Evolutionary conservation across 2,113 vertebrate genomes (phyloP), one percentile per base, ranked within the genome.

Genomic region (Phasianus colchicus): DNA sequence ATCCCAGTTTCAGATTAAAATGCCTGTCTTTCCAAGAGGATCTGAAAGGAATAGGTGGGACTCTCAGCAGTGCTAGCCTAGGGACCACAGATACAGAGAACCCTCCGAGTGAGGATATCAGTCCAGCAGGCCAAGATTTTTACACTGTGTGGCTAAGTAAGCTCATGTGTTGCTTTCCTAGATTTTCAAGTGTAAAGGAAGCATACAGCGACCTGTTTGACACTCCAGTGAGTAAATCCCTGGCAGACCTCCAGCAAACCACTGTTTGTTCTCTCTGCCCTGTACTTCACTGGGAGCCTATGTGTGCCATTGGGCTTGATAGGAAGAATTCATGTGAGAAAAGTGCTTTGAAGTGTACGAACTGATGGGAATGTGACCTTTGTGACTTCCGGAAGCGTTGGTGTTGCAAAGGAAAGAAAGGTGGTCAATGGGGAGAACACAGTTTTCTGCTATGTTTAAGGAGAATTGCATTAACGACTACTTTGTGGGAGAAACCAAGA

Each of bases 291-390:
- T 61, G 32, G 43, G 32, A 69, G 10, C 42, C 73, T 72, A 6
- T 4, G 13, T 6, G 18, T 30, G 32, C 48, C 9, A 0, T 10
- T 52, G 50, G 65, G 29, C 47, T 83, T 61, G 48, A 55, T 57
- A 76, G 42, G 40, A 11, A 85, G 74, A 90, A 69, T 2, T 1
- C 1, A 25, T 17, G 19, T 15, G n/a, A 67, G 47, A 34, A 20
- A 32, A 55, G 6, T 0, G 0, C 18, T 86, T 48, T 36, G 3
- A 65, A 69, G n/a, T 2, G 3, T 55, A 38, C 22, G 25, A 1
- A 66, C 60, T 50, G 17, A n/a, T 86, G 34, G 18, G 29, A 64
- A 63, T 12, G 25, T 5, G 27, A 77, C 32, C 32, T 73, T 38
- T 58, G 29, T n/a, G n/a, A 20, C 45, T 55, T n/a, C 36, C 54